Evolutionary conservation across 2,113 vertebrate species (phyloP).

Genomic region (Oriolus oriolus): DNA sequence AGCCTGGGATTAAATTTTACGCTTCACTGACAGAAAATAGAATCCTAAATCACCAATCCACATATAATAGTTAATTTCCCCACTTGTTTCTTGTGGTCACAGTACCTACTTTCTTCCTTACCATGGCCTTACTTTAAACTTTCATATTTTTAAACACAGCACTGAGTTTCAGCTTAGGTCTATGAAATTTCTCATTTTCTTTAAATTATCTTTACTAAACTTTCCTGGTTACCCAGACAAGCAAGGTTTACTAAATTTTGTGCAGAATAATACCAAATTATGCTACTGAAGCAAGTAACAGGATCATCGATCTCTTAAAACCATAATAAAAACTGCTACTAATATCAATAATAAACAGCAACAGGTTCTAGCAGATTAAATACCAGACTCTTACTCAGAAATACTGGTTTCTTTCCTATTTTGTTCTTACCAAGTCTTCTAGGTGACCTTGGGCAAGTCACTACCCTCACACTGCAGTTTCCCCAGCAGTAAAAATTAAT

Average conservation of each 20-base stretch:
- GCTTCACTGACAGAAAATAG: slow-evolving; percentile 61
- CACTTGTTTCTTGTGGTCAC: slow-evolving; percentile 3
- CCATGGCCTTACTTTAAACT: neutral
- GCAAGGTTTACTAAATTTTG: neutral
- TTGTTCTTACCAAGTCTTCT: neutral
- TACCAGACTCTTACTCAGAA: neutral
- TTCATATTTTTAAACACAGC: neutral
- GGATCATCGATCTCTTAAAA: neutral
- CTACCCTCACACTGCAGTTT: neutral
- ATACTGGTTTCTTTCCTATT: neutral
- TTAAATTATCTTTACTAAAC: neutral
- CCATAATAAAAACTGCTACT: neutral
- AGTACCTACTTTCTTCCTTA: neutral
- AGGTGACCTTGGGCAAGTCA: slow-evolving; percentile 40
- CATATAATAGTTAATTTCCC: slow-evolving; percentile 25
- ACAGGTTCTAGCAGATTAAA: neutral
- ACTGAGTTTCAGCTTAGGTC: neutral
- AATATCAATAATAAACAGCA: neutral
- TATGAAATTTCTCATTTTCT: neutral
- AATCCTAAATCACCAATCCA: slow-evolving; percentile 45
- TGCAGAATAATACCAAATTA: neutral
- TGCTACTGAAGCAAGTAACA: neutral
- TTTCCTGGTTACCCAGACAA: neutral
- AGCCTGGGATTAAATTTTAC: slow-evolving; percentile 61
- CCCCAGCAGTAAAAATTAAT: neutral